Percentiles rank a stretch among this genome's conserved stretches.
Conservation (phyloP, 2,113 vertebrate genomes). For the Anas platyrhynchos region DNA sequence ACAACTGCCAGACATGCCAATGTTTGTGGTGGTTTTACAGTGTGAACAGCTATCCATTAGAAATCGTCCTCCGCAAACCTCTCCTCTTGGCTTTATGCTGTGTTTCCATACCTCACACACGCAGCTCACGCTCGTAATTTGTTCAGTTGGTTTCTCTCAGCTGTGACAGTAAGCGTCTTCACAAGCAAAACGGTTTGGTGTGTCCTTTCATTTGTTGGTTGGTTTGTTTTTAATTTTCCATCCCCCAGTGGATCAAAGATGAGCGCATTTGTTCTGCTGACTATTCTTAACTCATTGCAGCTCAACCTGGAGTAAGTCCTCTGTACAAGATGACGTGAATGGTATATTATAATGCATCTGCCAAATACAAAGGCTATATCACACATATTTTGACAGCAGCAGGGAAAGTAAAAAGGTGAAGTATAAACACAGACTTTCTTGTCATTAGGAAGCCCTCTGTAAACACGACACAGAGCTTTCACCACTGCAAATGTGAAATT, state of each 20-base stretch:
- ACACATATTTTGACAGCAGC: not conserved
- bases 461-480: not conserved
- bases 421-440: not conserved
- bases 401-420: not conserved
- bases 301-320: not conserved
- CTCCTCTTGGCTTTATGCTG: not conserved
- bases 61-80: not conserved
- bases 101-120: not conserved
- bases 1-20: not conserved
- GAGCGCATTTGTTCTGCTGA: not conserved
- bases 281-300: not conserved
- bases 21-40: not conserved
- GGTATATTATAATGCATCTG: not conserved
- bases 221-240: no score
- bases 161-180: not conserved
- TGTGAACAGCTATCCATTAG: not conserved
- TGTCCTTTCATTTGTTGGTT: not conserved
- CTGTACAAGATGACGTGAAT: fast-evolving
- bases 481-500: not conserved
- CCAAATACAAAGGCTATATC: not conserved
- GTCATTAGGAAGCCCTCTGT: not conserved
- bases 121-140: not conserved
- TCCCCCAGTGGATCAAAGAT: not conserved
- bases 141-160: not conserved
- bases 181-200: not conserved